Conservation (phyloP, 2,113 vertebrate genomes). For the Tyto alba region DNA sequence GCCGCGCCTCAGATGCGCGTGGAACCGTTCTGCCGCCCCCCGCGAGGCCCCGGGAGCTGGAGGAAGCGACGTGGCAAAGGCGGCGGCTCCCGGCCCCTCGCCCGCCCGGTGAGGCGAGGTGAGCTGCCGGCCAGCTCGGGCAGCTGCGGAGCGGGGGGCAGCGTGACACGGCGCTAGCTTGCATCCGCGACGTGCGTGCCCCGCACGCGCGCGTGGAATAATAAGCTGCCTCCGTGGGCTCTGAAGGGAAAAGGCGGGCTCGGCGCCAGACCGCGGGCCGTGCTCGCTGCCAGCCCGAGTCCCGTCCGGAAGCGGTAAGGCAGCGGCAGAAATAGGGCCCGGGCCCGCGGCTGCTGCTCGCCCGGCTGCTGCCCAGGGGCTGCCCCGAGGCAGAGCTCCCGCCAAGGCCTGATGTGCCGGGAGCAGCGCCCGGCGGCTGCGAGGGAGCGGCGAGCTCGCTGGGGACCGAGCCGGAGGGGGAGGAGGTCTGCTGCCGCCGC, state of each 20-base stretch:
- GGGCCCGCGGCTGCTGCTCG: neutral
- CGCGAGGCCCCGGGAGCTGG: neutral
- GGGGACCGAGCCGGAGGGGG: neutral
- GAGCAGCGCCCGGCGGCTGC: rapidly evolving
- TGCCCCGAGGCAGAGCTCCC: neutral
- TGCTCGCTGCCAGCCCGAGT: neutral
- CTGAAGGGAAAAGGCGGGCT: neutral
- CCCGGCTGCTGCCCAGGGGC: neutral
- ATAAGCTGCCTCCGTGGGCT: neutral
- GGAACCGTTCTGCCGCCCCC: too few relatives aligned
- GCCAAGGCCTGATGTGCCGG: neutral
- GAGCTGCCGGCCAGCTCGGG: neutral
- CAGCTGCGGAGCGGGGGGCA: neutral
- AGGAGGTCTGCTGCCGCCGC: neutral
- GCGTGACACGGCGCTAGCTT: neutral
- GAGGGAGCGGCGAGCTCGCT: rapidly evolving
- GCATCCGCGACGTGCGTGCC: neutral
- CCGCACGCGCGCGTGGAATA: neutral
- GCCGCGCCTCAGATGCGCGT: rapidly evolving
- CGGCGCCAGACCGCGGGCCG: rapidly evolving
- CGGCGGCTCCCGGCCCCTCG: too few relatives aligned
- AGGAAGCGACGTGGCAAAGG: neutral
- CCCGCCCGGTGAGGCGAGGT: too few relatives aligned
- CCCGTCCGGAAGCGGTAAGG: neutral
- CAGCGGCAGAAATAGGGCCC: neutral